Evolutionary conservation across 2,797 vertebrate species (phyloP).

Genomic region (Enteromius thamalakanensis): DNA sequence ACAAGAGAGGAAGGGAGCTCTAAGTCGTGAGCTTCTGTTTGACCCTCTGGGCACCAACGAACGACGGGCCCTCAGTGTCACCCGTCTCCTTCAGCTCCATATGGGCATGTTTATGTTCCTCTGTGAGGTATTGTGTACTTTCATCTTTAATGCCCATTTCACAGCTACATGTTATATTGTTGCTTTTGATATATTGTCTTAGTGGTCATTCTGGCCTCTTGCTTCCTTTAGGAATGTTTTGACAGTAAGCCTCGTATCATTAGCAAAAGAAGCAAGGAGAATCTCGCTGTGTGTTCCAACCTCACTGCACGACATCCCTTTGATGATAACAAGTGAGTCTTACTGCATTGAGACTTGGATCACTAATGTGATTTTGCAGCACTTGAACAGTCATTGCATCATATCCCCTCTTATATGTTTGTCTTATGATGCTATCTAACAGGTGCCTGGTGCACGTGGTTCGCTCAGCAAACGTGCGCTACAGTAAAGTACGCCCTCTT

Average conservation of each 20-base stretch:
- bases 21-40: conserved; percentile 96
- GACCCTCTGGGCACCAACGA: conserved; percentile 85
- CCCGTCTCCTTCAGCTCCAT: conserved; percentile 82
- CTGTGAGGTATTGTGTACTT: conserved; percentile 78
- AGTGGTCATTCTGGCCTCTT: conserved; percentile 28
- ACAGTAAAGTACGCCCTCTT: conserved; percentile 96
- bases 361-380: background rate
- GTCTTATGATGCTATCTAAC: background rate
- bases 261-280: conserved; percentile 97
- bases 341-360: background rate
- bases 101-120: conserved; percentile 90
- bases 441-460: conserved; percentile 99
- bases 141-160: background rate
- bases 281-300: conserved; percentile 92
- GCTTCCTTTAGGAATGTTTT: conserved; percentile 90
- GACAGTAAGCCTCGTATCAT: conserved; percentile 99
- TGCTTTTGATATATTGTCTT: background rate
- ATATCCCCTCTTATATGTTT: background rate
- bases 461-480: conserved; percentile 93
- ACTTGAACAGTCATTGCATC: background rate
- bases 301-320: conserved; percentile 94
- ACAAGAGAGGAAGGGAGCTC: conserved; percentile 94
- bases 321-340: conserved; percentile 94
- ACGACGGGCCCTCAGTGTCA: conserved; percentile 80
- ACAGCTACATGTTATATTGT: background rate